These are phyloP conservation scores for Scaptomyza graminum DNA, from an alignment of 1,140 invertebrate species.

Conservation along the genomic window DNA sequence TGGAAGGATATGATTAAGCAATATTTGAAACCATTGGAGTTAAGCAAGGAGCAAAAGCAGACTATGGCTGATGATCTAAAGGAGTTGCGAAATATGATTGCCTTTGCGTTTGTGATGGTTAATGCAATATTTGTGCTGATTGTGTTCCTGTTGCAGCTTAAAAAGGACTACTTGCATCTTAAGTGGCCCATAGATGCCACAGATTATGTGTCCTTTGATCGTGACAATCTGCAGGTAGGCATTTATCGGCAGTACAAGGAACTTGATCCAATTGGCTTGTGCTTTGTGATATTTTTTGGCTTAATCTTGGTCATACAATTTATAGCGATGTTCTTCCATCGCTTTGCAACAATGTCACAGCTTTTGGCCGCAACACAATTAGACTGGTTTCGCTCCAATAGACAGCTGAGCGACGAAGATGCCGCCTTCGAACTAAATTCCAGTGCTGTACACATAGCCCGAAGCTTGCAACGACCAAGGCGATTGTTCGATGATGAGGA, in stretches of 20 bases:
- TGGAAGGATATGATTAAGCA: constrained; percentile 90
- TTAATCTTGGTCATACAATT: constrained; percentile 91
- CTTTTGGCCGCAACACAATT: constrained; percentile 91
- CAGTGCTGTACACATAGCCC: constrained; percentile 86
- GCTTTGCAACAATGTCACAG: constrained; percentile 93
- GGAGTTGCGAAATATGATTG: constrained; percentile 88
- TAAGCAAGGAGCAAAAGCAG: constrained; percentile 86
- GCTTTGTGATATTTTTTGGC: constrained; percentile 91
- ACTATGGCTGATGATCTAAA: constrained; percentile 86
- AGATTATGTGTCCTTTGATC: constrained; percentile 87
- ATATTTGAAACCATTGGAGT: constrained; percentile 89
- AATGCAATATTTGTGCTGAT: constrained; percentile 93
- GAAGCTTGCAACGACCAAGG: constrained; percentile 85
- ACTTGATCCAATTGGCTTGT: constrained; percentile 91
- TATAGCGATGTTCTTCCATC: constrained; percentile 92
- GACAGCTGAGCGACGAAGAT: constrained; percentile 83
- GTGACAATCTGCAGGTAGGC: constrained; percentile 83
- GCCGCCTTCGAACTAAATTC: constrained; percentile 85
- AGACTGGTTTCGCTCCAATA: constrained; percentile 70
- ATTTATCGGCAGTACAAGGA: constrained; percentile 86
- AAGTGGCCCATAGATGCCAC: constrained; percentile 89
- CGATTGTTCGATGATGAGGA: constrained; percentile 83
- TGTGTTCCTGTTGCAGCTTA: constrained; percentile 91
- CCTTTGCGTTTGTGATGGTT: constrained; percentile 93
- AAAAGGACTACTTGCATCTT: constrained; percentile 89